phyloP scores from a whole-genome alignment of 2,797 vertebrate genomes.

The Antrozous pallidus region DNA sequence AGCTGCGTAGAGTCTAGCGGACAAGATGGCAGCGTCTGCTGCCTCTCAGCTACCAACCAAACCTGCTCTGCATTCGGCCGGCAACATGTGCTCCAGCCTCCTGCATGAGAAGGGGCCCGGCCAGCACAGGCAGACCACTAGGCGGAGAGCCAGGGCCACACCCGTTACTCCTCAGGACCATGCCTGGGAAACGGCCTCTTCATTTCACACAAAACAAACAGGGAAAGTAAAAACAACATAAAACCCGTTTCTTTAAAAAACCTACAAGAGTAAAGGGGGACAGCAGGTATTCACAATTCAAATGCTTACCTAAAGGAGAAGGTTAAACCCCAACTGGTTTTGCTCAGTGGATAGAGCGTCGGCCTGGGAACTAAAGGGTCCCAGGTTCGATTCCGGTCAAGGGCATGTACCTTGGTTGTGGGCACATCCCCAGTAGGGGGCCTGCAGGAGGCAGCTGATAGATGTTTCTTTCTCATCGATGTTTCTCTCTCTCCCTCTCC shows the following conservation, averaged over 20 bases:
- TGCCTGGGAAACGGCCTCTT: background rate
- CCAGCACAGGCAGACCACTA: background rate
- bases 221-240: background rate
- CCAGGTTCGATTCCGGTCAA: no score
- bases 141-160: background rate
- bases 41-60: background rate
- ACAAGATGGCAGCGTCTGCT: background rate
- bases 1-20: background rate
- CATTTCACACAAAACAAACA: background rate
- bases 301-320: background rate
- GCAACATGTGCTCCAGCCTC: background rate
- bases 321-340: no score
- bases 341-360: no score
- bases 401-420: no score
- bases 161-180: background rate
- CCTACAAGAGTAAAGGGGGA: background rate
- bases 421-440: no score
- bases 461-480: no score
- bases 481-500: no score
- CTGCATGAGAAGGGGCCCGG: rapidly evolving
- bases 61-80: background rate
- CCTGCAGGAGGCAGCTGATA: no score
- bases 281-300: background rate
- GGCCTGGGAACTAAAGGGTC: no score
- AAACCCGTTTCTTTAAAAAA: background rate